phyloP scores from a whole-genome alignment of 2,888 invertebrate species.

The Drosophila quinaria region DNA sequence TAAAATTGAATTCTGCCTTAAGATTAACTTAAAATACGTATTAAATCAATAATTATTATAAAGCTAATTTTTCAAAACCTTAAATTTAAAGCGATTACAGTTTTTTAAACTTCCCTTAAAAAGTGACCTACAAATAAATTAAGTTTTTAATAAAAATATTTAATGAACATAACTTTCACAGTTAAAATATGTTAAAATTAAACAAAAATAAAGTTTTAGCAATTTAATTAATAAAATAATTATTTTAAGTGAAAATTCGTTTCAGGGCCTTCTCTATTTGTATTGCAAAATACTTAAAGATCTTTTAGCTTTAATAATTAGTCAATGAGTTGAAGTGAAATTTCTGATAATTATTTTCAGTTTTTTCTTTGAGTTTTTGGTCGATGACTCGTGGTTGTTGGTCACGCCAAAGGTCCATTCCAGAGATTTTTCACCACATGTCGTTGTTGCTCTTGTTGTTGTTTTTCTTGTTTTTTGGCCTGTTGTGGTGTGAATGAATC shows the following conservation, averaged over 20 bases:
- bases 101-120: not conserved
- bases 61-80: no score
- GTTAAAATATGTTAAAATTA: not conserved
- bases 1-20: no score
- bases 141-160: not conserved
- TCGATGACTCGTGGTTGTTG: conserved; percentile 21
- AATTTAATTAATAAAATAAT: not conserved
- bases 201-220: not conserved
- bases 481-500: conserved; percentile 58
- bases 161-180: not conserved
- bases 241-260: not conserved
- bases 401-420: conserved; percentile 32
- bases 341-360: not conserved
- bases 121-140: rapidly evolving
- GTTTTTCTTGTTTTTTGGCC: conserved; percentile 20
- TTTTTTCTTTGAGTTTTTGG: not conserved
- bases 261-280: not conserved
- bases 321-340: not conserved
- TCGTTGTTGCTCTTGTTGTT: conserved; percentile 24
- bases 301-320: not conserved
- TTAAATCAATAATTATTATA: no score
- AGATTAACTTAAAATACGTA: no score
- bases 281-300: not conserved
- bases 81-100: no score
- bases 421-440: conserved; percentile 45